Evolutionary conservation across 2,888 invertebrate genomes (phyloP).

Genomic region (Sarcophaga subvicina): DNA sequence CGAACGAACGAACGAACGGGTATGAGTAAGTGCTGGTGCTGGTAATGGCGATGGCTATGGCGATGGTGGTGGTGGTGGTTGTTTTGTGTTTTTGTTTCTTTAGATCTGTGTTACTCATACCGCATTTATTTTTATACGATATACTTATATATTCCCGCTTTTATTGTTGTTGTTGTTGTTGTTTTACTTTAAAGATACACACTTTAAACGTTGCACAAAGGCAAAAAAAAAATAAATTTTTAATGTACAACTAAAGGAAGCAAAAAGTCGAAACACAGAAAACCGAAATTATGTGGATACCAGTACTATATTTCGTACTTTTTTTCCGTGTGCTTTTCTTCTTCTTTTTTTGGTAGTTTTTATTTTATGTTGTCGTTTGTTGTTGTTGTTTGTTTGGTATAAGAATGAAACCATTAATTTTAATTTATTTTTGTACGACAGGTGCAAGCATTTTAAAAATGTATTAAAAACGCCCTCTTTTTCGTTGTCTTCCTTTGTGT

Average conservation of each 20-base stretch:
- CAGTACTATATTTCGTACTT: too few species aligned
- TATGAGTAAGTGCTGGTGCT: conserved; percentile 8
- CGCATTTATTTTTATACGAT: neutral
- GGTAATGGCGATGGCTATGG: too few species aligned
- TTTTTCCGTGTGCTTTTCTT: neutral
- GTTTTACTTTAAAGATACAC: neutral
- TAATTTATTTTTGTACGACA: conserved; percentile 54
- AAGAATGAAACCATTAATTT: conserved; percentile 58
- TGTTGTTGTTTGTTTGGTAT: neutral
- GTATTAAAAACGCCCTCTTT: conserved; percentile 48
- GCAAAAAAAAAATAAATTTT: neutral
- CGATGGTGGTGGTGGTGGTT: conserved; percentile 7
- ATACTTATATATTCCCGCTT: neutral
- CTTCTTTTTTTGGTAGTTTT: conserved; percentile 7
- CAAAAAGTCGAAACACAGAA: too few species aligned
- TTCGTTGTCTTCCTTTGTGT: neutral
- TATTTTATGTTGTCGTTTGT: conserved; percentile 12
- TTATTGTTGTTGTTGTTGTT: neutral
- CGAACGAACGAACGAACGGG: conserved; percentile 21
- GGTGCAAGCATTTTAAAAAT: conserved; percentile 55
- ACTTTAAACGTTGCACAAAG: neutral
- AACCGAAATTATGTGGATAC: neutral
- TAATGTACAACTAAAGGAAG: neutral
- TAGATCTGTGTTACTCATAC: neutral
- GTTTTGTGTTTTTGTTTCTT: conserved; percentile 25